Conservation (phyloP, 2,113 vertebrate species). For the Empidonax alnorum region DNA sequence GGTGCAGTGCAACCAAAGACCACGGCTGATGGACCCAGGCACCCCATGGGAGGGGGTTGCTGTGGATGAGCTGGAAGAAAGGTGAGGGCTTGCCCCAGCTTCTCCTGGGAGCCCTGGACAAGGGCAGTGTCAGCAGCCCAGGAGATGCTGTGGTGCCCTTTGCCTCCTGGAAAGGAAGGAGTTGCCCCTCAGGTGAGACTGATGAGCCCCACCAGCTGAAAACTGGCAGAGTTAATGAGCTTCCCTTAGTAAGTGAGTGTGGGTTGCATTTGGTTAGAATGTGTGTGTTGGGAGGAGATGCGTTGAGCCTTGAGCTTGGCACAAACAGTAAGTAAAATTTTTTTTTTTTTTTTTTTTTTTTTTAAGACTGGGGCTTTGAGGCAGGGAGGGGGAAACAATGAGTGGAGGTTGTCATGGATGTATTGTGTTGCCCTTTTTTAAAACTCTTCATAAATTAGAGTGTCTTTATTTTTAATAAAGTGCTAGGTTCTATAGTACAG, state of each 20-base stretch:
- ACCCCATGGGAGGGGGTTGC: rapidly evolving
- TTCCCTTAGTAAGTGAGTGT: not conserved
- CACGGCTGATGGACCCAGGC: rapidly evolving
- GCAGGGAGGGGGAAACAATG: not conserved
- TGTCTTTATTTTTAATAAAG: not conserved
- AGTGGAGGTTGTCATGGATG: rapidly evolving
- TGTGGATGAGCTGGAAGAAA: not conserved
- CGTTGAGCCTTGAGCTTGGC: rapidly evolving
- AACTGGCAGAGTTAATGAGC: not conserved
- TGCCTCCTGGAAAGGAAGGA: not conserved
- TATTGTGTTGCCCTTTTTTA: not conserved
- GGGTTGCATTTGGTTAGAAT: rapidly evolving
- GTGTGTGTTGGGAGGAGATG: not conserved
- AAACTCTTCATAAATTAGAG: not conserved
- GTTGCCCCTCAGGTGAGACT: not conserved
- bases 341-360: not conserved
- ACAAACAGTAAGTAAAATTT: not conserved
- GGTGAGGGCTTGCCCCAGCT: not conserved
- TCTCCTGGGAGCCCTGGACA: not conserved
- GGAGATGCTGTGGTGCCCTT: too few species aligned
- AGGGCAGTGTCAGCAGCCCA: rapidly evolving
- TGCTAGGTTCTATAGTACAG: rapidly evolving
- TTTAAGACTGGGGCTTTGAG: rapidly evolving
- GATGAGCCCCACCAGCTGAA: not conserved
- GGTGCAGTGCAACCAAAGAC: rapidly evolving